Conservation (phyloP, 1,140 invertebrate genomes). For the Apocrypta bakeri region DNA sequence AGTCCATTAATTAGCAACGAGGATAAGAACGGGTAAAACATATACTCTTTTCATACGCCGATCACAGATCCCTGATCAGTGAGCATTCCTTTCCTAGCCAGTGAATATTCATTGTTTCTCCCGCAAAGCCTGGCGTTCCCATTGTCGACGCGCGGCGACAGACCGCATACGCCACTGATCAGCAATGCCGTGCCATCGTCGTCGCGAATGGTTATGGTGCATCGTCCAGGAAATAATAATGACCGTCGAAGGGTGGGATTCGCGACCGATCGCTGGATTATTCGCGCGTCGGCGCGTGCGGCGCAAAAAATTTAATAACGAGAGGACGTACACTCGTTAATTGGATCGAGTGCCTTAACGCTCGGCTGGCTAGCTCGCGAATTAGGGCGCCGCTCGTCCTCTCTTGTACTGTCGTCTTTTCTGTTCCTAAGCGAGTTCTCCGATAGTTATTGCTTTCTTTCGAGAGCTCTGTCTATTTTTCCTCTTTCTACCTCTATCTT, state of each 20-base stretch:
- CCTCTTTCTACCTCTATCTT: background rate
- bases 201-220: background rate
- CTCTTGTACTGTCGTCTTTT: background rate
- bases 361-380: conserved; percentile 21
- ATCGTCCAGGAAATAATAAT: conserved; percentile 14
- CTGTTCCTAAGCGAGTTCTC: background rate
- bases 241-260: background rate
- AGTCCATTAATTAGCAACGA: too few species aligned
- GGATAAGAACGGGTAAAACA: too few species aligned
- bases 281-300: conserved; percentile 6
- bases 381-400: background rate
- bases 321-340: conserved; percentile 22
- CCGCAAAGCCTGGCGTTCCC: background rate
- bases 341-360: conserved; percentile 39
- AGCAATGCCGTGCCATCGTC: background rate
- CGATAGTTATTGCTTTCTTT: background rate
- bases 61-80: background rate
- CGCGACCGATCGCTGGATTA: background rate
- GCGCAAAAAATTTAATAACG: conserved; percentile 44
- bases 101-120: background rate
- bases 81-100: background rate
- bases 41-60: background rate
- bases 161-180: background rate
- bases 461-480: background rate
- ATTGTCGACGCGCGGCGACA: background rate